Base-by-base conservation (phyloP, 2,888 invertebrate species). In the Clanis bilineata region DNA sequence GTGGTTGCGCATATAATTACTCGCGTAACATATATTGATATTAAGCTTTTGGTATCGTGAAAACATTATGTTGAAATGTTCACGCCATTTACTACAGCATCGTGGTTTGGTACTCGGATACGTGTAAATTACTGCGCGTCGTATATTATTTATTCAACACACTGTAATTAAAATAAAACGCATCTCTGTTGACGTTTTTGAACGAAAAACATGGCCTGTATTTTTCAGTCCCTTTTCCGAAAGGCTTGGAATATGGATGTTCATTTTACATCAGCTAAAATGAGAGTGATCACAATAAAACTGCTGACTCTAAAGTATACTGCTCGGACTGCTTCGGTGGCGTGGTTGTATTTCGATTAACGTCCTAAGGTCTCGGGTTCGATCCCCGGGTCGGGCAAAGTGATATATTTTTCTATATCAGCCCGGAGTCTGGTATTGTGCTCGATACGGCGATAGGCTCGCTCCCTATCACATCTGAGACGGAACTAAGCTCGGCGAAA, bases 131-230 rank as follows among this genome's bases (percentile, higher is more conserved):
- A 32, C 51, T 18, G 32, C 18, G 32, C 51, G 21, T 18, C 51
- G 47, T 51, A 51, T 32, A 51, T 51, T 51, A 51, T 51, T 51
- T 28, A 51, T 32, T 32, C 51, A 51, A 32, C 28, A 10, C 32
- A 18, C 18, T 28, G 51, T 51, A 51, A 51, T 51, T 51, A 51
- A 51, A 51, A 51, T 51, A 51, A 51, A 51, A 51, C 51, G 32
- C 51, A 51, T 18, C 32, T 18, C 28, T 51, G 51, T 32, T 32
- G 51, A 51, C 51, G 15, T 51, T 32, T 47, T 28, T 51, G 9
- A 51, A 51, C 51, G 18, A 32, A 28, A 32, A 51, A 51, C 28
- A 51, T 32, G 28, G 28, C 3, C 32, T 51, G 5, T 32, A 32
- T 18, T 51, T 51, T 51, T 32, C 18, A 21, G 15, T 32, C 18